Evolutionary conservation across 2,113 vertebrate species (phyloP), one percentile per base, ranked within the genome.

Genomic region (Melanostigma gelatinosum): DNA sequence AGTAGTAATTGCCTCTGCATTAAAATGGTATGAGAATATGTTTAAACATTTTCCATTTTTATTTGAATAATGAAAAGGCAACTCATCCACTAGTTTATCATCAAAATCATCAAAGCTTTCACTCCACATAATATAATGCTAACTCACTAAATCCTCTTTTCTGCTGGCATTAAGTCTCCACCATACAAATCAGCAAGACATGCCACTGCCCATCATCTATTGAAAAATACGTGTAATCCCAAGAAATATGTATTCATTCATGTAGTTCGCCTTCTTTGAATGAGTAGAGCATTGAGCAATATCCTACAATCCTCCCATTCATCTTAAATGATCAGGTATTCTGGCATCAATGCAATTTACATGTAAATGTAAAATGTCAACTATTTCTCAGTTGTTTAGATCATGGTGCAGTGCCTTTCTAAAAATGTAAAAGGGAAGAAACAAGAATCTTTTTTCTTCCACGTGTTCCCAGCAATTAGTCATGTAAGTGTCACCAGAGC

Each of bases 41-140:
- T 64, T 32, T 22, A 11, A 8, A 69, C 32, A 16, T 62, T 69
- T 20, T 75, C 65, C 22, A 55, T 65, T 34, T 71, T 44, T n/a
- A 48, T 61, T 55, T 57, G 22, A 72, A 44, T 15, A 18, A 63
- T 32, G 1, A 13, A 63, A 36, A 57, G 65, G 11, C 9, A 57
- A 60, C 62, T 81, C 52, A 48, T 67, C 15, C 36, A 64, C 27
- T 32, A 8, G 48, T 83, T 46, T 32, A 18, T 52, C 7, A n/a
- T n/a, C n/a, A n/a, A 67, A 65, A 46, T 79, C 42, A 71, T 75
- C 29, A 20, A 42, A 72, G 40, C 20, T 22, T 61, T 46, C 36
- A 67, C 36, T 48, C 16, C 8, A 55, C 16, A 69, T 16, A 44
- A 60, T 73, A 4, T 44, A 48, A 44, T 20, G 16, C 32, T 29